A percentile compares a stretch with the other conserved stretches of the same genome.
These are phyloP conservation scores for Otolemur garnettii DNA, from an alignment of 2,113 vertebrate genomes.

Conservation along the genomic window DNA sequence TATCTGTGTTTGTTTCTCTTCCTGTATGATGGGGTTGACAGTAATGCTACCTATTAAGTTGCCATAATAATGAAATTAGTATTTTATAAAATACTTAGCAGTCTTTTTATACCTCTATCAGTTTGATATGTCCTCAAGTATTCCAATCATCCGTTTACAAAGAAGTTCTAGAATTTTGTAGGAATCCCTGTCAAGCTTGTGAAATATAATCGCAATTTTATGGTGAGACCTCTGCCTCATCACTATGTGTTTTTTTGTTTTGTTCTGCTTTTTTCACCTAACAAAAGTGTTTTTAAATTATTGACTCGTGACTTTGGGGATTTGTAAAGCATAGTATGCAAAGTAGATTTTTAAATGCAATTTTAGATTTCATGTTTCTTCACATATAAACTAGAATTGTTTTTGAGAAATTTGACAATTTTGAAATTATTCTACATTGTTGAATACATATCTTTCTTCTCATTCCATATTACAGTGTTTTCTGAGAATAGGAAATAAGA, in stretches of 20 bases:
- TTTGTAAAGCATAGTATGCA: background rate
- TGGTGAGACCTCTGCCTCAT: background rate
- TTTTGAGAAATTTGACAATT: background rate
- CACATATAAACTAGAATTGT: background rate
- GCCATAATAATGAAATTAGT: background rate
- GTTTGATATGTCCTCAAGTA: background rate
- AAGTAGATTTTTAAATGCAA: background rate
- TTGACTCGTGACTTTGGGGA: background rate
- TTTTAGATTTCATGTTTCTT: background rate
- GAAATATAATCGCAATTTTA: background rate
- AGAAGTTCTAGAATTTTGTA: slow-evolving; percentile 30
- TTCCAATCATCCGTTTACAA: background rate
- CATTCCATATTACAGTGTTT: background rate
- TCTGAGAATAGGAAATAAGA: background rate
- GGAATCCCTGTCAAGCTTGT: background rate
- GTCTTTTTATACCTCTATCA: background rate
- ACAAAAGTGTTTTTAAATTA: background rate
- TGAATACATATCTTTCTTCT: background rate
- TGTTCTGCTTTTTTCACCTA: background rate
- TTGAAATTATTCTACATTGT: background rate
- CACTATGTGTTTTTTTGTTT: no score
- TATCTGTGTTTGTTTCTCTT: background rate
- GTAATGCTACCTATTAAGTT: background rate
- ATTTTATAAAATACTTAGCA: background rate
- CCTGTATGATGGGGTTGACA: background rate